Base-by-base conservation (phyloP, 1,140 invertebrate species). In the Orchesella cincta region DNA sequence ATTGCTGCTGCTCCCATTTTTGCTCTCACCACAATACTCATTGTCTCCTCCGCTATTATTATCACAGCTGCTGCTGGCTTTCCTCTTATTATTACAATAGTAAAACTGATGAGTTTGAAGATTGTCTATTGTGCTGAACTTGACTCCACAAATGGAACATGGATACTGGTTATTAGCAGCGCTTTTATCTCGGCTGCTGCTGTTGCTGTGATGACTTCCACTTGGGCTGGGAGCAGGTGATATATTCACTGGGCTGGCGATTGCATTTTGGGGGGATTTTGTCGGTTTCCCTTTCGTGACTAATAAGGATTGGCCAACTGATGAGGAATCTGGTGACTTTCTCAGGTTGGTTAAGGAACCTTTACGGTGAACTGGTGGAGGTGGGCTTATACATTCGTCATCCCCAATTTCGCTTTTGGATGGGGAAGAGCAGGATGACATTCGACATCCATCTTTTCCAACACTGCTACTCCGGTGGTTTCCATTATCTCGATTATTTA, bases 71-170 rank as follows among this genome's bases (percentile, higher is more conserved):
- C 57, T 54, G 39, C 74, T 26, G 29, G 35, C 26, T 46, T 74
- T 78, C 33, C 67, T 73, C 35, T 74, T 29, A 83, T 96, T 95
- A 0, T 92, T 91, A 84, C 96, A 98, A 82, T 98, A 98, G 83
- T 93, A 97, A 0, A 93, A 92, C 84, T 98, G 95, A 86, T 98
- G 96, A 0, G 96, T 95, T 26, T 93, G 91, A 64, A 98, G 87
- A 85, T 97, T 98, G 84, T 97, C 95, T 80, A 94, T 88, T 0
- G 95, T 96, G 51, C 93, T 94, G 84, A 97, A 98, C 85, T 96
- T 96, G 78, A 98, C 97, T 33, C 95, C 95, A 85, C 96, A 98
- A 33, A 94, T 93, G 33, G 92, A 89, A 84, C 96, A 98, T 72
- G 94, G 94, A 31, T 94, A 88, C 82, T 94, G 46, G 39, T 36